Base-by-base conservation (phyloP, 1,140 invertebrate genomes). In the Anthonomus grandis region DNA sequence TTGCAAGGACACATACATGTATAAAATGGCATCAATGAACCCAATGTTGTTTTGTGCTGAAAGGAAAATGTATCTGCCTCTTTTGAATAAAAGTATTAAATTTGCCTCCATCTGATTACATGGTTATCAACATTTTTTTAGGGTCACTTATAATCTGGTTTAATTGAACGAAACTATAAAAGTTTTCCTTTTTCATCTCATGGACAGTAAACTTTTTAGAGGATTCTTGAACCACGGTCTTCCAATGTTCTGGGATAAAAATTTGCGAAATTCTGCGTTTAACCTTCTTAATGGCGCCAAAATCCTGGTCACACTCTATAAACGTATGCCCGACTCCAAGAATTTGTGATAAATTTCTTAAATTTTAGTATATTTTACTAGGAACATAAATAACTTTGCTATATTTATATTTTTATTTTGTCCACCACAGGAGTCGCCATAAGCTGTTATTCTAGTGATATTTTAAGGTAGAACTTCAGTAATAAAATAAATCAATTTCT, bases 341-440 rank as follows among this genome's bases (percentile, higher is more conserved):
- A 53, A 54, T 39, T 46, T 59, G 25, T 59, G 57, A 19, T 52
- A 18, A 2, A 59, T 47, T 39, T 47, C 46, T 44, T 41, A 8
- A 13, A 64, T 25, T 17, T 34, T 21, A n/a, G 59, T 54, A 17
- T 23, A n/a, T 34, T 61, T 39, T n/a, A 58, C 54, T 36, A 61
- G 15, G 21, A 48, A 64, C 27, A 54, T 53, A 21, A 61, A 61
- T 10, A 63, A 39, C 34, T 57, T 60, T 4, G 6, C 42, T 18
- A 54, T 47, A 47, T 60, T 61, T 54, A 58, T 57, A 27, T 60
- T 63, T 48, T 60, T 53, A 34, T 64, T 64, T 52, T 58, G 62
- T 3, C 54, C 53, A 12, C 57, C 62, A 41, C 53, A 60, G 0
- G 57, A 56, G 45, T 63, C 62, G 19, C 52, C 57, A 50, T 48